Percentiles rank a stretch among this genome's conserved stretches.
Evolutionary conservation across 2,797 vertebrate species (phyloP).

Genomic region (Heliangelus exortis): DNA sequence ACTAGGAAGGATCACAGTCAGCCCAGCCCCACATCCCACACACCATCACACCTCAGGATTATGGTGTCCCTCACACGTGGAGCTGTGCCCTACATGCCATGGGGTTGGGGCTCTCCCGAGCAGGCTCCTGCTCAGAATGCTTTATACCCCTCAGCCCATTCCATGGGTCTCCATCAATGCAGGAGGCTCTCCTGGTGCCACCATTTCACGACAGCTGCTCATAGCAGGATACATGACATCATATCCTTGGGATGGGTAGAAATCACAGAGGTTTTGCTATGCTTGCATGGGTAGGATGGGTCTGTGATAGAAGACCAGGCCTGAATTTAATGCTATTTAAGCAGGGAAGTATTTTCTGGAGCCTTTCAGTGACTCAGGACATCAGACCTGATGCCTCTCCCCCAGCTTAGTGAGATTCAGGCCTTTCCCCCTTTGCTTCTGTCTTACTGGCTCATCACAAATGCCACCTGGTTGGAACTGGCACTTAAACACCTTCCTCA

Average conservation of each 20-base stretch:
- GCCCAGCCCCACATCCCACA: neutral
- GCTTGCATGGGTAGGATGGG: neutral
- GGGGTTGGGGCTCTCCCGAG: neutral
- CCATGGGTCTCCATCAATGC: neutral
- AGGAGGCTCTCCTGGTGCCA: neutral
- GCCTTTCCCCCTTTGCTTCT: neutral
- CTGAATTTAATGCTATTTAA: neutral
- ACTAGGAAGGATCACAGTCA: neutral
- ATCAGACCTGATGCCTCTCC: neutral
- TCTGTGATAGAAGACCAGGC: neutral
- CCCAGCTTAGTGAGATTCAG: neutral
- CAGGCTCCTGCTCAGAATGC: neutral
- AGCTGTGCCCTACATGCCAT: neutral
- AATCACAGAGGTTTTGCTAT: neutral
- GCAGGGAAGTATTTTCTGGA: neutral
- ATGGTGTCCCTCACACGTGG: rapidly evolving
- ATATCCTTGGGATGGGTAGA: neutral
- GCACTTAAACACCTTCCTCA: neutral
- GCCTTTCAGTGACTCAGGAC: neutral
- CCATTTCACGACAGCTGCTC: neutral
- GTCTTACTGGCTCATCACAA: neutral
- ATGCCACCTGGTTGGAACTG: neutral
- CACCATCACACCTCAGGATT: neutral
- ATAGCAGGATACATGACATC: neutral
- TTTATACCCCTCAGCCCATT: neutral